phyloP scores from a whole-genome alignment of 1,140 invertebrate genomes.

The Chironomus striatipennis region DNA sequence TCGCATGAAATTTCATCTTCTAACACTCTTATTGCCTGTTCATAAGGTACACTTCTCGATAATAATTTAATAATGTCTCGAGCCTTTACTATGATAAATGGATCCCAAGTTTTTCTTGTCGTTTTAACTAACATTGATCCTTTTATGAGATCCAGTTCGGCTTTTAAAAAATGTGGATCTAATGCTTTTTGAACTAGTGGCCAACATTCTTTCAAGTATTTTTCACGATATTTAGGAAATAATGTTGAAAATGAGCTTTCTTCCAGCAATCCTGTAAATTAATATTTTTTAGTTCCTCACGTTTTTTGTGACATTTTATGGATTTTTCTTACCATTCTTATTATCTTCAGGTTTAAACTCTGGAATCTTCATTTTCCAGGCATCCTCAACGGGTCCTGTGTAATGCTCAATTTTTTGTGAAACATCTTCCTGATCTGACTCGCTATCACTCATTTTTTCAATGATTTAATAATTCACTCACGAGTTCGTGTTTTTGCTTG shows the following conservation, averaged over 20 bases:
- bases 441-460: constrained; percentile 11
- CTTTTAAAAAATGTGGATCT: constrained; percentile 67
- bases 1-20: constrained; percentile 90
- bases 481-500: neutral
- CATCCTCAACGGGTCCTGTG: constrained; percentile 63
- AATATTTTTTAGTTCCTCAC: too few relatives aligned
- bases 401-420: constrained; percentile 26
- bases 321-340: constrained; percentile 53
- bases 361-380: constrained; percentile 83
- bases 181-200: constrained; percentile 84
- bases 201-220: constrained; percentile 95
- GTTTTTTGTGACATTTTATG: neutral
- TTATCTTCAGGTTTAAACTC: constrained; percentile 87
- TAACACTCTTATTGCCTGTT: constrained; percentile 79
- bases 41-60: constrained; percentile 92
- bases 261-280: constrained; percentile 42
- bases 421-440: neutral
- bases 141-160: constrained; percentile 90
- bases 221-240: constrained; percentile 83
- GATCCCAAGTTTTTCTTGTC: constrained; percentile 97
- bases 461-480: neutral
- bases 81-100: constrained; percentile 94
- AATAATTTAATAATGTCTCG: constrained; percentile 93
- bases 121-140: constrained; percentile 93
- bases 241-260: constrained; percentile 63